Evolutionary conservation across 2,113 vertebrate genomes (phyloP), one percentile per base, ranked within the genome.

Genomic region (Entomyzon cyanotis): DNA sequence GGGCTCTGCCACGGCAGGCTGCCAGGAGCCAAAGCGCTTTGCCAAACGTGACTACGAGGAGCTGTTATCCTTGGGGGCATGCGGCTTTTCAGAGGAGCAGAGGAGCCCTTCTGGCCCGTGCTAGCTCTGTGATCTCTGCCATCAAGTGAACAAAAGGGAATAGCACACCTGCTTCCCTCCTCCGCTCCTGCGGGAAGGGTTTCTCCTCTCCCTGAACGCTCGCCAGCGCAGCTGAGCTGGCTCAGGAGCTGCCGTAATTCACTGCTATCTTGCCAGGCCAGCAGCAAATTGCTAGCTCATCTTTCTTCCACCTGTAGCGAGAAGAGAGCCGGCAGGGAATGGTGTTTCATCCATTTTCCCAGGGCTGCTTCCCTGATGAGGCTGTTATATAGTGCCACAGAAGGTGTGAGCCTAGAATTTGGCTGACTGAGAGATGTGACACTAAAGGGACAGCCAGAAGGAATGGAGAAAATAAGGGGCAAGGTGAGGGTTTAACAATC

Each of bases 231-330:
- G 94, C 95, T 93, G 95, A 95, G 94, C 90, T 96, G 92, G 95
- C 92, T 95, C 90, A 31, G 88, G 90, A 93, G 92, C 85, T 73
- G 90, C 90, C 2, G 75, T 90, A 96, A 95, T 94, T 95, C 92
- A 33, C 56, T 84, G 81, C 84, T 94, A 16, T 58, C 88, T 87
- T 96, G 92, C 94, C 92, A 90, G 85, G 88, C 90, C 94, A 87
- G 90, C 90, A 95, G 92, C 95, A 94, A 93, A 93, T 91, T 85
- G 92, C 92, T 95, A 91, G 92, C 84, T 96, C 93, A 89, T 95
- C 94, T 91, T 95, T 96, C 92, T 96, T 87, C 94, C 94, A 96
- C 94, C 91, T 95, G 94, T 92, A 89, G 91, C 14, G 3, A 92
- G 52, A 76, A 75, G 39, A 86, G 69, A 84, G 41, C 81, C 16